Evolutionary conservation across 2,113 vertebrate species (phyloP).

Genomic region (Acinonyx jubatus): DNA sequence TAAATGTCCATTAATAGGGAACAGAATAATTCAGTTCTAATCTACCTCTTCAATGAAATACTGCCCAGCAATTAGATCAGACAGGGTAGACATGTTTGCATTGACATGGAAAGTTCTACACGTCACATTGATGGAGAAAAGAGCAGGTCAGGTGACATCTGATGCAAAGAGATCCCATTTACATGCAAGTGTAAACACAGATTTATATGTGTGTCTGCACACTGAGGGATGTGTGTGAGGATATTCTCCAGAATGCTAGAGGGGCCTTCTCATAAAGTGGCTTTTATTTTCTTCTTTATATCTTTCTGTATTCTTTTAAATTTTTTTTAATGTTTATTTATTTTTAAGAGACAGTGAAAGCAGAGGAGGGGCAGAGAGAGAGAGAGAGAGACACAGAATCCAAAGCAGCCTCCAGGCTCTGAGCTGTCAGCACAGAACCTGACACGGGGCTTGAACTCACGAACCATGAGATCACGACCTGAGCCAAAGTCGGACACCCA

Average conservation of each 20-base stretch:
- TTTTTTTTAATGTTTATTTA: too few relatives aligned
- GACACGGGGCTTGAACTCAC: too few relatives aligned
- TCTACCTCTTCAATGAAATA: not conserved
- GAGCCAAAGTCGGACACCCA: too few relatives aligned
- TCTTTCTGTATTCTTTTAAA: not conserved
- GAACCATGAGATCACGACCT: too few relatives aligned
- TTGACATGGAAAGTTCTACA: not conserved
- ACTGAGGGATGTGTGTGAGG: rapidly evolving
- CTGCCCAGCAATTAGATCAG: not conserved
- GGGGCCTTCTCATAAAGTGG: not conserved
- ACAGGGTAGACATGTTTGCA: not conserved
- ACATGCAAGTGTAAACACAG: not conserved
- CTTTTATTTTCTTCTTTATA: not conserved
- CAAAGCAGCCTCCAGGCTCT: too few relatives aligned
- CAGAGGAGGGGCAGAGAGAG: too few relatives aligned
- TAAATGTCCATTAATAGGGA: not conserved
- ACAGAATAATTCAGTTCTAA: not conserved
- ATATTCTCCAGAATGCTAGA: rapidly evolving
- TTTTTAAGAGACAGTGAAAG: too few relatives aligned
- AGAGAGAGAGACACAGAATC: too few relatives aligned
- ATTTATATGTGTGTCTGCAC: rapidly evolving
- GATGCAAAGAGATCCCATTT: not conserved
- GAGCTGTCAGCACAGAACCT: too few relatives aligned
- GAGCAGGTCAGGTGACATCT: not conserved
- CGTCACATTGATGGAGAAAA: rapidly evolving